These are phyloP conservation scores for Gymnothorax reevesii DNA, from an alignment of 2,797 vertebrate species.

Conservation along the genomic window DNA sequence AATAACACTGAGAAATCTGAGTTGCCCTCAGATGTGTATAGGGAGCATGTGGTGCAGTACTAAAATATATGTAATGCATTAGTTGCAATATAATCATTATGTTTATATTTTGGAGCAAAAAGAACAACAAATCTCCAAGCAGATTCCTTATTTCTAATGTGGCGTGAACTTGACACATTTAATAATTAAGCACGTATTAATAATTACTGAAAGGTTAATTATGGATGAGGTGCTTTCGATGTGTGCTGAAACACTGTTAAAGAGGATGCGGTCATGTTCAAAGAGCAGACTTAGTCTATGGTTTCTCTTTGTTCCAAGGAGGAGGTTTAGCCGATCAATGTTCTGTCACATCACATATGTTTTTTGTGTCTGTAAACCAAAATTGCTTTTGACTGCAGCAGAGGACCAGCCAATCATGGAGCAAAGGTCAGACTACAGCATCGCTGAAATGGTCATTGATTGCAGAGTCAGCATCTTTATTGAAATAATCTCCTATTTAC, in stretches of 20 bases:
- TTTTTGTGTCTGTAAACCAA: neutral
- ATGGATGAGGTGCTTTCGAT: slow-evolving; percentile 48
- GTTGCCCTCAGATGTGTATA: slow-evolving; percentile 52
- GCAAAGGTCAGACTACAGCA: neutral
- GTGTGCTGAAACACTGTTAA: slow-evolving; percentile 19
- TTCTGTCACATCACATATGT: slow-evolving; percentile 1
- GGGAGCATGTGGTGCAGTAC: slow-evolving; percentile 37
- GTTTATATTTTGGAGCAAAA: slow-evolving; percentile 25
- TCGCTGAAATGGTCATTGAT: neutral
- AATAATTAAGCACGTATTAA: slow-evolving; percentile 56
- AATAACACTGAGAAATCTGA: slow-evolving; percentile 52
- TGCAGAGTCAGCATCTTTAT: neutral
- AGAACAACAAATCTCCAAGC: slow-evolving; percentile 30
- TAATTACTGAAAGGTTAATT: slow-evolving; percentile 56
- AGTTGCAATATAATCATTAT: slow-evolving; percentile 28
- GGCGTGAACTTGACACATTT: slow-evolving; percentile 39
- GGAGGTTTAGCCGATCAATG: neutral
- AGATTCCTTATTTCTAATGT: slow-evolving; percentile 31
- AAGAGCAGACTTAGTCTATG: neutral
- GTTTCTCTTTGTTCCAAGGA: slow-evolving; percentile 4
- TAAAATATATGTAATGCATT: slow-evolving; percentile 29
- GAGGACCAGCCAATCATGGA: neutral
- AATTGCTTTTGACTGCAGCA: neutral
- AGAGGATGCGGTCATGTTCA: neutral
- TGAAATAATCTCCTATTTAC: neutral